phyloP scores from a whole-genome alignment of 92 coral and sea anemone species.

The Epizoanthus rinbou region DNA sequence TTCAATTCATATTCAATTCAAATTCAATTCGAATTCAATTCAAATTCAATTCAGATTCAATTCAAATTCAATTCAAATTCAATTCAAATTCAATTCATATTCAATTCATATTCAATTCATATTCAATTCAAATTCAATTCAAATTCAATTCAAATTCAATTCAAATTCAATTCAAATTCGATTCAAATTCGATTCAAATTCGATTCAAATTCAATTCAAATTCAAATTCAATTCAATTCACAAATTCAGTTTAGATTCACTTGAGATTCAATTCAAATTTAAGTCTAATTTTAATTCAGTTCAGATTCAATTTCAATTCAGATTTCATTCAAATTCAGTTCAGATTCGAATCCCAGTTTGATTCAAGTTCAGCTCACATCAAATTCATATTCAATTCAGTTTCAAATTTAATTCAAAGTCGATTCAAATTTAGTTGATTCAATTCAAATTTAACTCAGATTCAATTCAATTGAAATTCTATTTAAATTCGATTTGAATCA shows the following conservation, averaged over 20 bases:
- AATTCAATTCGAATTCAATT: neutral
- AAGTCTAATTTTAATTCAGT: neutral
- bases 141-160: neutral
- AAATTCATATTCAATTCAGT: neutral
- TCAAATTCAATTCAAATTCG: neutral
- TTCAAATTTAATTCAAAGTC: neutral
- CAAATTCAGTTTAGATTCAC: neutral
- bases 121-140: too few species aligned
- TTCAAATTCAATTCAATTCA: too few species aligned
- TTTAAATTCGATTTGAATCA: neutral
- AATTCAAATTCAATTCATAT: neutral
- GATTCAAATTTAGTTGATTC: neutral
- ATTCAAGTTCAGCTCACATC: neutral
- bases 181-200: neutral
- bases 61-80: too few species aligned
- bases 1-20: neutral
- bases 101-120: neutral
- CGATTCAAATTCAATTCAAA: neutral
- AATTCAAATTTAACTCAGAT: neutral
- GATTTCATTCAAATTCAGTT: constrained; percentile 2
- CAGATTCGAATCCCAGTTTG: too few species aligned
- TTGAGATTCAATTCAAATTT: neutral
- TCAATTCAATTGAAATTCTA: neutral
- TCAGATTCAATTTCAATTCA: neutral
- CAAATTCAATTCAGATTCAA: too few species aligned